Evolutionary conservation across 2,888 invertebrate genomes (phyloP), one percentile per base, ranked within the genome.

Genomic region (Aromia moschata): DNA sequence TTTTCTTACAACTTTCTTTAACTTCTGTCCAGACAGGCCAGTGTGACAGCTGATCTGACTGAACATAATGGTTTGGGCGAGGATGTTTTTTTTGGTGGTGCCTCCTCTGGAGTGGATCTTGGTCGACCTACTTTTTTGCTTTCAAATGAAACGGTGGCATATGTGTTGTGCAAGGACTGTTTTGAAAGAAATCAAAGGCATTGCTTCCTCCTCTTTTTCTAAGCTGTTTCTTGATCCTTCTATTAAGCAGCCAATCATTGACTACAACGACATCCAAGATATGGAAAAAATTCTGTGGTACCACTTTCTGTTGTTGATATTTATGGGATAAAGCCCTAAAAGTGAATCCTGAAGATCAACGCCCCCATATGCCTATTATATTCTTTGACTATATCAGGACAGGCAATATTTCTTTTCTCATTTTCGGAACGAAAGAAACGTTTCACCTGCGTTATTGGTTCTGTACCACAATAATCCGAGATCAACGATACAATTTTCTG

Each of bases 1-100:
- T 11, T 5, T 37, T 37, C 37, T 37, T 37, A 12, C 37, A 37
- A 7, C 9, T 37, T 37, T 37, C 37, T 12, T 14, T n/a, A 37
- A 33, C 11, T 33, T 33, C 37, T 37, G 37, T 37, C 37, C n/a
- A 37, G 12, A 37, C 37, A 37, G 37, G 37, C 37, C 37, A 37
- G 14, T 37, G 37, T 37, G 37, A 3, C 37, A 37, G 7, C 37
- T 37, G 37, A 12, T 37, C 37, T 37, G 12, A 37, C 14, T 37
- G 37, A 37, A 37, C 12, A 12, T 37, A 11, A 11, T 37, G 9
- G 14, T 37, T 37, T 11, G 37, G 37, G n/a, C 37, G n/a, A 12
- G 37, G 37, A 37, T n/a, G 37, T 12, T 12, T 37, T 12, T 37
- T 37, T 37, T 12, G 37, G 11, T 37, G 37, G 37, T 37, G 33